These are phyloP conservation scores for Umimayanthus kanabou DNA, from an alignment of 92 coral and sea anemone genomes.

Conservation along the genomic window DNA sequence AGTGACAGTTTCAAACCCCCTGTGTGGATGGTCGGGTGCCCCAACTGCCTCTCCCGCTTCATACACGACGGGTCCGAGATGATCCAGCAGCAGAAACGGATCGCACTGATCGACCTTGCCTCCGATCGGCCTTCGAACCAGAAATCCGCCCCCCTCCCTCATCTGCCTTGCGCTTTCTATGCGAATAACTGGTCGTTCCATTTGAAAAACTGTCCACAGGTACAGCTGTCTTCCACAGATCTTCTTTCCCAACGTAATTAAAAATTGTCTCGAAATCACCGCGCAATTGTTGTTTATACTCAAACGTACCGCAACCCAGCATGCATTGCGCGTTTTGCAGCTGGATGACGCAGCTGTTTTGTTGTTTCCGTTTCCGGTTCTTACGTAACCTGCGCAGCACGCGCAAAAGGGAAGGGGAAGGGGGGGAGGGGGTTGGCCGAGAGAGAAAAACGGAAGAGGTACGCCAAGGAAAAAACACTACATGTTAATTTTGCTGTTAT, in stretches of 20 bases:
- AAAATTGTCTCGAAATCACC: not conserved
- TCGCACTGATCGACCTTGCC: conserved; percentile 71
- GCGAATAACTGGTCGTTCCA: conserved; percentile 63
- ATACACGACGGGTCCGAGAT: conserved; percentile 76
- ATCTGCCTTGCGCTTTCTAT: conserved; percentile 70
- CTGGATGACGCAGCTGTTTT: too few species aligned
- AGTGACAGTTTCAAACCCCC: conserved; percentile 84
- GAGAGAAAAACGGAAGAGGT: too few species aligned
- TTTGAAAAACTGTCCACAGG: not conserved
- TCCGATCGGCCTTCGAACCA: conserved; percentile 80
- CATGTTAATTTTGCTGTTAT: too few species aligned
- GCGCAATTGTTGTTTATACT: too few species aligned
- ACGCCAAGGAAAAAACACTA: too few species aligned
- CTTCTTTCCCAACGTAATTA: too few species aligned
- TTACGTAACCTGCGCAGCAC: too few species aligned
- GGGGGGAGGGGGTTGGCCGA: too few species aligned
- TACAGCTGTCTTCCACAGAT: not conserved
- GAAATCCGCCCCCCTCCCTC: conserved; percentile 86
- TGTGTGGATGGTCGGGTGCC: conserved; percentile 86
- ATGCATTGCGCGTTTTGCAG: too few species aligned
- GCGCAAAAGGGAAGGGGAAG: too few species aligned
- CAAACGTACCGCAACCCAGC: too few species aligned
- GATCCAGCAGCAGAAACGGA: conserved; percentile 78
- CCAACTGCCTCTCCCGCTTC: conserved; percentile 84
- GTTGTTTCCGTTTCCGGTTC: too few species aligned